Percentiles rank a stretch among this genome's conserved stretches.
Evolutionary conservation across 2,797 vertebrate genomes (phyloP).

Genomic region (Sebastes trivittatus): DNA sequence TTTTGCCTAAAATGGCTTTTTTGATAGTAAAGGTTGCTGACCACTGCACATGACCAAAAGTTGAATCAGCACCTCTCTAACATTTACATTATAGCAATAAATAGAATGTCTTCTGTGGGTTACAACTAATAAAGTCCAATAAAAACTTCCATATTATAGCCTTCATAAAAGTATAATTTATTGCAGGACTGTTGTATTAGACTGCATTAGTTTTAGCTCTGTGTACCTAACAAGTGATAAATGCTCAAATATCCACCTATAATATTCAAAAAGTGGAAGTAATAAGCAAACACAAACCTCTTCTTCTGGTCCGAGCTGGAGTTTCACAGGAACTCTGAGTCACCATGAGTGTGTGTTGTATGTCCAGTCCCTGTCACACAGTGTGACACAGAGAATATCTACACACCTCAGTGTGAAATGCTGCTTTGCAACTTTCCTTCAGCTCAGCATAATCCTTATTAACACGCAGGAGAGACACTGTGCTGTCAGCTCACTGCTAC

Average conservation of each 20-base stretch:
- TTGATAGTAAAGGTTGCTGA: no score
- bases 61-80: no score
- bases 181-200: not conserved
- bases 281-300: slow-evolving; percentile 29
- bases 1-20: no score
- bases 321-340: slow-evolving; percentile 1
- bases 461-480: slow-evolving; percentile 9
- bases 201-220: not conserved
- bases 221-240: not conserved
- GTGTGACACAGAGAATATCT: not conserved
- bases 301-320: not conserved
- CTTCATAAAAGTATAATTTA: not conserved
- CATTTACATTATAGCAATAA: no score
- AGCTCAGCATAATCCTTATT: slow-evolving; percentile 59
- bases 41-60: no score
- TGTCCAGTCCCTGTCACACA: slow-evolving; percentile 7
- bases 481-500: not conserved
- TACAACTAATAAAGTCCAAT: no score
- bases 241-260: not conserved
- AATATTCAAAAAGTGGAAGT: not conserved
- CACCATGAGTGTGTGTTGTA: not conserved
- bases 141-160: no score
- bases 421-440: slow-evolving; percentile 45
- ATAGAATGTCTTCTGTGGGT: no score
- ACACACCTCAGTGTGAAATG: slow-evolving; percentile 56